Percentiles rank a stretch among this genome's conserved stretches.
phyloP scores from a whole-genome alignment of 2,113 vertebrate genomes.

The Choloepus hoffmanni region DNA sequence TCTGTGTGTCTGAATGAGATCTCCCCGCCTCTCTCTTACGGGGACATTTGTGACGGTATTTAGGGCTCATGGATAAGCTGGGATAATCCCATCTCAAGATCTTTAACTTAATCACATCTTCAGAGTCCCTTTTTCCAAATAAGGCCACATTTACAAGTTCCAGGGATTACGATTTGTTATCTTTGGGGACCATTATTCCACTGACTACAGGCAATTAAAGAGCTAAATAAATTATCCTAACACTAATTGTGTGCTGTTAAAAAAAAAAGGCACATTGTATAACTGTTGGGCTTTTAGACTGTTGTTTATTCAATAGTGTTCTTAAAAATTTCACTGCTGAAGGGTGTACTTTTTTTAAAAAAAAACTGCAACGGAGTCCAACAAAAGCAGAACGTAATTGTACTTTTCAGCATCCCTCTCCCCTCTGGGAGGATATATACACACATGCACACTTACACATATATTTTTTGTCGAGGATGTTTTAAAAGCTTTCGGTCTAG shows the following conservation, averaged over 20 bases:
- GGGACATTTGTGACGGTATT: not conserved
- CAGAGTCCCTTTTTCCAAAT: constrained; percentile 1
- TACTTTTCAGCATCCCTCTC: not conserved
- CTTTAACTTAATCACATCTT: not conserved
- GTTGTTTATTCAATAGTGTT: constrained; percentile 19
- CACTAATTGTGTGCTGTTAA: not conserved
- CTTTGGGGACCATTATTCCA: not conserved
- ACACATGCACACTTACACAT: not conserved
- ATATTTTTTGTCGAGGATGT: not conserved
- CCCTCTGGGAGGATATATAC: not conserved
- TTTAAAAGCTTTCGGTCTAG: not conserved
- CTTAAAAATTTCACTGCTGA: constrained; percentile 57
- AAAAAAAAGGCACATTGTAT: not conserved
- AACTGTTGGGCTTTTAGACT: not conserved
- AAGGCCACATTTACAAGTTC: not conserved
- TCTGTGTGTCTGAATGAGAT: not conserved
- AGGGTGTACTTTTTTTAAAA: constrained; percentile 51
- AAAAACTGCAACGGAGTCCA: not conserved
- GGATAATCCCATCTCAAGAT: not conserved
- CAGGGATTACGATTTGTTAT: not conserved
- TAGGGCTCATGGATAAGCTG: not conserved
- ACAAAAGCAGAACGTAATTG: constrained; percentile 38
- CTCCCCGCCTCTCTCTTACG: not conserved
- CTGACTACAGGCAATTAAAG: constrained; percentile 16
- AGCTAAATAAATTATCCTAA: constrained; percentile 19